Conservation (phyloP, 2,113 vertebrate genomes). For the Pelecanoides urinatrix region DNA sequence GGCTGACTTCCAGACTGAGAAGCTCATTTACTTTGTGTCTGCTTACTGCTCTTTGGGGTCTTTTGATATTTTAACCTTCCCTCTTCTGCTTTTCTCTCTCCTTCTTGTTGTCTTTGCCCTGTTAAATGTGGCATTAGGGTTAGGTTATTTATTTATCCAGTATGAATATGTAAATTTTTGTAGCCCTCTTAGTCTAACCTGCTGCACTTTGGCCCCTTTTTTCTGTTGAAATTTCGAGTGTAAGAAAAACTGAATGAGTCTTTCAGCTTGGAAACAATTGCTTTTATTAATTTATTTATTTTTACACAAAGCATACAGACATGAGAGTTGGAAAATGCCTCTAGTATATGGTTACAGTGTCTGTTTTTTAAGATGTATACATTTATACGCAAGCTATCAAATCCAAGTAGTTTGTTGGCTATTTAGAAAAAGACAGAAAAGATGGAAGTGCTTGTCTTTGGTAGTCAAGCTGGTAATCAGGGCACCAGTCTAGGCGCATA, state of each 20-base stretch:
- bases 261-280: background rate
- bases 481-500: background rate
- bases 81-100: background rate
- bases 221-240: background rate
- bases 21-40: accelerated
- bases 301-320: background rate
- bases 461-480: background rate
- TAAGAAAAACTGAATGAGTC: background rate
- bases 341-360: background rate
- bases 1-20: background rate
- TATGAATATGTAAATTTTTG: background rate
- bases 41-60: background rate
- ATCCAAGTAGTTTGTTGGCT: background rate
- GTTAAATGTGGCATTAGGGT: background rate
- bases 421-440: background rate
- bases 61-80: background rate
- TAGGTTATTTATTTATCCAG: background rate
- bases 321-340: background rate
- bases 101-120: background rate
- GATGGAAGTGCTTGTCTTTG: background rate
- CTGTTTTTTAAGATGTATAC: background rate
- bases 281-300: background rate
- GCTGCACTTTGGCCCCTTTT: background rate
- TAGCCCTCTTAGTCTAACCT: background rate
- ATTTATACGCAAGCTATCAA: background rate